Evolutionary conservation across 2,797 vertebrate genomes (phyloP).

Genomic region (Gobio occitaniae): DNA sequence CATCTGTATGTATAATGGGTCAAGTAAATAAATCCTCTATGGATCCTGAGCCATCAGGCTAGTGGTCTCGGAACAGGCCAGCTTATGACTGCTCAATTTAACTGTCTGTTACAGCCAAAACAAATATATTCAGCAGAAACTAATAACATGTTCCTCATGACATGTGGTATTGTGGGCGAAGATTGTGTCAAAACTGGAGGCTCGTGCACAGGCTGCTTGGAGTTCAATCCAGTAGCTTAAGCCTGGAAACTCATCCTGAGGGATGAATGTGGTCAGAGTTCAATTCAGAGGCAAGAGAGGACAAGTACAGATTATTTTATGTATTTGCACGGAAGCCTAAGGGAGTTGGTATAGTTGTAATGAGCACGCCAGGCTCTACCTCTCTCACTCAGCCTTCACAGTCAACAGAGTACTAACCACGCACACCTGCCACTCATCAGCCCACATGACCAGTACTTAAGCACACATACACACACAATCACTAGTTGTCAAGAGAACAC

Average conservation of each 20-base stretch:
- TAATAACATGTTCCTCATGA: slow-evolving; percentile 62
- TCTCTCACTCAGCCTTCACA: neutral
- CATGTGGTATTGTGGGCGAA: slow-evolving; percentile 61
- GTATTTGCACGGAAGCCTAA: neutral
- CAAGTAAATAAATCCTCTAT: slow-evolving; percentile 60
- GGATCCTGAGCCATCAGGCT: neutral
- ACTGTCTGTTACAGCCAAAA: slow-evolving; percentile 16
- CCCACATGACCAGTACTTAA: neutral
- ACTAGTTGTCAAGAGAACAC: neutral
- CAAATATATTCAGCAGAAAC: slow-evolving; percentile 43
- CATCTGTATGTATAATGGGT: slow-evolving; percentile 37
- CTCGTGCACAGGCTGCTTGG: neutral
- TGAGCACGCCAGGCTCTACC: neutral
- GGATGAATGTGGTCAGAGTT: slow-evolving; percentile 27
- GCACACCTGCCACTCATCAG: neutral
- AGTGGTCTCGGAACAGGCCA: neutral
- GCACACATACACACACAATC: neutral
- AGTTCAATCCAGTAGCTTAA: slow-evolving; percentile 28
- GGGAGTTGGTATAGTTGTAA: slow-evolving; percentile 4
- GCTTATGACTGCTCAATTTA: slow-evolving; percentile 14
- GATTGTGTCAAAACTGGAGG: slow-evolving; percentile 10
- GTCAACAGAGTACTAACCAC: neutral
- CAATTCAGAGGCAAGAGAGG: slow-evolving; percentile 7
- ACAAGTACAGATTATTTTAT: slow-evolving; percentile 33
- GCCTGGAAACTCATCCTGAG: slow-evolving; percentile 8